Percentiles rank a stretch among this genome's conserved stretches.
phyloP scores from a whole-genome alignment of 2,888 invertebrate species.

The Plutella xylostella region DNA sequence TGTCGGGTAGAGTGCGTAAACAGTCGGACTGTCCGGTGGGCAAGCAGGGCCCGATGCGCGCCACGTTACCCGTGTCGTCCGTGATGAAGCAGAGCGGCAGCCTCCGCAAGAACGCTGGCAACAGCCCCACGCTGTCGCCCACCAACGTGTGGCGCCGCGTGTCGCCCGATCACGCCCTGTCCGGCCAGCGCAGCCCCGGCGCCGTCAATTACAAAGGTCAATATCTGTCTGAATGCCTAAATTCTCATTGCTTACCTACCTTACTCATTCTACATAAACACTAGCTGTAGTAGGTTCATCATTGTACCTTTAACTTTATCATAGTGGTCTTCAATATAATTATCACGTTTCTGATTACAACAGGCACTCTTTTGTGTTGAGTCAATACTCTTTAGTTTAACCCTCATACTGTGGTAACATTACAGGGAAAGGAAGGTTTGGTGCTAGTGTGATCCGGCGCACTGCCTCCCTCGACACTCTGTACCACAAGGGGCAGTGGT shows the following conservation, averaged over 20 bases:
- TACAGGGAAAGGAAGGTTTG: conserved; percentile 66
- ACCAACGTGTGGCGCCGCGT: conserved; percentile 76
- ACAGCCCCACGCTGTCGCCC: conserved; percentile 75
- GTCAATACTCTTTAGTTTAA: neutral
- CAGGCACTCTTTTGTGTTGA: no score
- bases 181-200: conserved; percentile 80
- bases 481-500: conserved; percentile 83
- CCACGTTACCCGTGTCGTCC: conserved; percentile 81
- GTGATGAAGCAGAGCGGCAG: conserved; percentile 75
- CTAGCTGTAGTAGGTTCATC: no score
- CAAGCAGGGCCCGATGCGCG: conserved; percentile 78
- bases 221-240: no score
- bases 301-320: no score
- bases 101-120: conserved; percentile 69
- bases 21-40: conserved; percentile 74
- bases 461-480: conserved; percentile 85
- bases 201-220: conserved; percentile 79
- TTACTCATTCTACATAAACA: no score
- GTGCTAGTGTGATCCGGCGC: conserved; percentile 75
- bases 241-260: no score
- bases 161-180: conserved; percentile 76
- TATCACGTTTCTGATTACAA: no score
- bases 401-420: no score
- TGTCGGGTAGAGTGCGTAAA: conserved; percentile 75
- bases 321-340: no score